A percentile compares a stretch with the other conserved stretches of the same genome.
Evolutionary conservation across 1,140 invertebrate genomes (phyloP).

Genomic region (Tetranychus urticae): DNA sequence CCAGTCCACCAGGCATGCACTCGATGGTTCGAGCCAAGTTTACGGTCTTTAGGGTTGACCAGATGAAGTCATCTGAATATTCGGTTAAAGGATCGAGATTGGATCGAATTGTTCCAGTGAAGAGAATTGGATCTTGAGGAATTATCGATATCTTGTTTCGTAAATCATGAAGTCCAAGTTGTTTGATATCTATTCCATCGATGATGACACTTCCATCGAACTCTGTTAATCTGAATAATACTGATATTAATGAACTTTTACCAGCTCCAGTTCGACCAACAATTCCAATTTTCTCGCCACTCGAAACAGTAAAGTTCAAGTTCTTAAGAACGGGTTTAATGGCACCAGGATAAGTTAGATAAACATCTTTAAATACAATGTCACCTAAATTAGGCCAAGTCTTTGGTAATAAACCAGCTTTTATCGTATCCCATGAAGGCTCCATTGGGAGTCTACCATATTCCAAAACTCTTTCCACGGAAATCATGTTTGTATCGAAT

Average conservation of each 20-base stretch:
- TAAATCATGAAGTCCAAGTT: slow-evolving; percentile 12
- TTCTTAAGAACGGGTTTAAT: slow-evolving; percentile 30
- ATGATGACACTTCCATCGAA: slow-evolving; percentile 30
- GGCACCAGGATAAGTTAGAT: slow-evolving; percentile 32
- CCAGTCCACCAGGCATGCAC: slow-evolving; percentile 12
- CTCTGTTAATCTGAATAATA: slow-evolving; percentile 47
- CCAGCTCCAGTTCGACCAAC: slow-evolving; percentile 72
- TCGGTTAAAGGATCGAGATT: slow-evolving; percentile 17
- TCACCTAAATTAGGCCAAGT: slow-evolving; percentile 39
- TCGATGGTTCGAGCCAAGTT: slow-evolving; percentile 15
- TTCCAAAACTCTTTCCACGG: slow-evolving; percentile 54
- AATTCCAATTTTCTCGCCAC: slow-evolving; percentile 42
- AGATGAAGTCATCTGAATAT: slow-evolving; percentile 15
- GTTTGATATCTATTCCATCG: slow-evolving; percentile 20
- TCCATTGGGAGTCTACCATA: slow-evolving; percentile 44
- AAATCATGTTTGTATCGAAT: slow-evolving; percentile 55
- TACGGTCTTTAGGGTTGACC: slow-evolving; percentile 15
- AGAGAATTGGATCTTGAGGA: slow-evolving; percentile 29
- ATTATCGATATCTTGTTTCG: slow-evolving; percentile 28
- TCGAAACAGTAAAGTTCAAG: slow-evolving; percentile 14
- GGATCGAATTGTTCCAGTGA: slow-evolving; percentile 22
- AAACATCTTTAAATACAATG: slow-evolving; percentile 39
- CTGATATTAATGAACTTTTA: slow-evolving; percentile 62
- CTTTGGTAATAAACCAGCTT: slow-evolving; percentile 1
- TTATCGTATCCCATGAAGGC: slow-evolving; percentile 13